A percentile compares a stretch with the other conserved stretches of the same genome.
phyloP scores from a whole-genome alignment of 2,888 invertebrate species.

The Yponomeuta malinellus region DNA sequence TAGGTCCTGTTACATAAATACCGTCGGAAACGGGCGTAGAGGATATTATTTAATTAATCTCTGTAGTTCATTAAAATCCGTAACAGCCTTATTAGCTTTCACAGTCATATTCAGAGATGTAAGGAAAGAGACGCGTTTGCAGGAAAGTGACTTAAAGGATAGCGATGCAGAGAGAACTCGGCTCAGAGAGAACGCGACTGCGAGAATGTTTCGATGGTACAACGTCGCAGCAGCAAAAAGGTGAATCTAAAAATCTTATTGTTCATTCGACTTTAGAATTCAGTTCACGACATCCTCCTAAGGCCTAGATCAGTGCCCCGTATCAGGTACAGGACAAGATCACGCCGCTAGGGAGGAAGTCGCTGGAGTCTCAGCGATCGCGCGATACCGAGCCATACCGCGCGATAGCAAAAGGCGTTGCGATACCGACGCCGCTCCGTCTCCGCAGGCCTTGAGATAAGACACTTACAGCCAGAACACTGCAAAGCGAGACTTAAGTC shows the following conservation, averaged over 20 bases:
- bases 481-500: not conserved
- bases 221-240: too few relatives aligned
- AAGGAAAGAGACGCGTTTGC: too few relatives aligned
- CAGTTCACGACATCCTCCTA: not conserved
- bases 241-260: not conserved
- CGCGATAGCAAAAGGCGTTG: not conserved
- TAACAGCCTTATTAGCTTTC: too few relatives aligned
- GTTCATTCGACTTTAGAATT: not conserved
- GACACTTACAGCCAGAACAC: not conserved
- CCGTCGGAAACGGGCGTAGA: too few relatives aligned
- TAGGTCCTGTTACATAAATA: too few relatives aligned
- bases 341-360: conserved; percentile 4
- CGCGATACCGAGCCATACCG: conserved; percentile 3
- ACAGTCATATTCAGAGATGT: too few relatives aligned
- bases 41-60: too few relatives aligned
- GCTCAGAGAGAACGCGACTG: too few relatives aligned
- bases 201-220: too few relatives aligned
- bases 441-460: conserved; percentile 11
- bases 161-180: too few relatives aligned
- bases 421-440: conserved; percentile 13
- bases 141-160: too few relatives aligned
- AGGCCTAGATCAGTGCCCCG: not conserved
- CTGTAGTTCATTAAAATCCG: too few relatives aligned
- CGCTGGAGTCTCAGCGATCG: not conserved
- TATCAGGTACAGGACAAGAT: not conserved